Conservation (phyloP, 2,797 vertebrate genomes). For the Sternotherus odoratus region DNA sequence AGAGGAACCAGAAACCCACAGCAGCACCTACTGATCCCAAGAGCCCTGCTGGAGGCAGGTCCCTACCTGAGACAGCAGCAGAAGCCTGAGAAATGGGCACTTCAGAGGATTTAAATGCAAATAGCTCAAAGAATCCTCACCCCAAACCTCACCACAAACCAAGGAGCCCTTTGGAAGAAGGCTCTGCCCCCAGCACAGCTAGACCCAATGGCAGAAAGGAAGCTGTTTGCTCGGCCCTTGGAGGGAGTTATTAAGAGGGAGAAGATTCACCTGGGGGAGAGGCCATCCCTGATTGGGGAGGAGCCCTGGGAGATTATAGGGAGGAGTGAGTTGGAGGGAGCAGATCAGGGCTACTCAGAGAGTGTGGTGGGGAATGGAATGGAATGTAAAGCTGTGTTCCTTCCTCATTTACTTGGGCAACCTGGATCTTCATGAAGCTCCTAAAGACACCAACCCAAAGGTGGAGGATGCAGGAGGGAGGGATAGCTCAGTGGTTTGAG, state of each 20-base stretch:
- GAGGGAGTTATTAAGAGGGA: not conserved
- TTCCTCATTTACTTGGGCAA: not conserved
- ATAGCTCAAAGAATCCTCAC: not conserved
- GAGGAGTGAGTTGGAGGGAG: not conserved
- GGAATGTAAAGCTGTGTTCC: not conserved
- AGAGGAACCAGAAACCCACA: not conserved
- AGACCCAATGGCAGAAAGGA: not conserved
- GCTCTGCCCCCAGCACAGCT: not conserved
- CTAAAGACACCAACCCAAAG: not conserved
- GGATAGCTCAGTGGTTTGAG: too few relatives aligned
- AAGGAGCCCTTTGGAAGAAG: not conserved
- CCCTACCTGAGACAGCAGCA: not conserved
- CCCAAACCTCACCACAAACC: too few relatives aligned
- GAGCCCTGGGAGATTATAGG: not conserved
- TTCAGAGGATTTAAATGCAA: not conserved
- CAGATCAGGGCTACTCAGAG: not conserved
- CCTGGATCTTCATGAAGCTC: not conserved
- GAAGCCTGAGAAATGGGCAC: not conserved
- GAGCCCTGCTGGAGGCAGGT: not conserved
- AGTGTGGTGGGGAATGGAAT: too few relatives aligned
- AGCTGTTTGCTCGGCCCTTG: not conserved
- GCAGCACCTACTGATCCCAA: not conserved
- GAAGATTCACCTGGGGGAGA: not conserved
- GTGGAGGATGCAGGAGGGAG: not conserved
- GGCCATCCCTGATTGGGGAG: not conserved